Percentiles rank a stretch among this genome's conserved stretches.
Evolutionary conservation across 2,888 invertebrate species (phyloP).

Genomic region (Acleris laterana): DNA sequence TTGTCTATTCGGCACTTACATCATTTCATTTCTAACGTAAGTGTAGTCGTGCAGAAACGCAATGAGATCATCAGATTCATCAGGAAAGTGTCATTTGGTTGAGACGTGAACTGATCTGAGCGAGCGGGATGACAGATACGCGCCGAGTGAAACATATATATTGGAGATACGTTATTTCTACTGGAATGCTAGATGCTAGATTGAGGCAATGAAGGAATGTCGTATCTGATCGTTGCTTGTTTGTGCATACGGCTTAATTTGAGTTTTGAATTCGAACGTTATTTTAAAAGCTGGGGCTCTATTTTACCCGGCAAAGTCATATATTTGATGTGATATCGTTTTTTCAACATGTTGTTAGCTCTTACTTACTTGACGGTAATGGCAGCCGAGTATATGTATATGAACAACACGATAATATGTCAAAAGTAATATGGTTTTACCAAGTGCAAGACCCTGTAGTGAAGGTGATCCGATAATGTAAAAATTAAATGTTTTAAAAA

Average conservation of each 20-base stretch:
- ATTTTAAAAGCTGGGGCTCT: neutral
- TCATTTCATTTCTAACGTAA: constrained; percentile 40
- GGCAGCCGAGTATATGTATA: too few species aligned
- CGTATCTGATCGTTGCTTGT: constrained; percentile 15
- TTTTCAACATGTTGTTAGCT: too few species aligned
- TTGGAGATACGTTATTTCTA: neutral
- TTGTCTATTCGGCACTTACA: constrained; percentile 19
- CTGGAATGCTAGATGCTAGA: constrained; percentile 13
- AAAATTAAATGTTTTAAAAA: too few species aligned
- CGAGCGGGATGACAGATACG: neutral
- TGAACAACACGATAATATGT: too few species aligned
- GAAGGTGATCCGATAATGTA: too few species aligned
- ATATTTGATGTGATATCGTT: too few species aligned
- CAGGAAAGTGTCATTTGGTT: constrained; percentile 58
- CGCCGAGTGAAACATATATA: neutral
- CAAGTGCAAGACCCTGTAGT: too few species aligned
- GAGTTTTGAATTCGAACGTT: neutral
- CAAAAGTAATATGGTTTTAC: too few species aligned
- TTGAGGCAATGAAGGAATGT: constrained; percentile 25
- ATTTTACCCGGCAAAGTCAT: too few species aligned
- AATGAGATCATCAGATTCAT: constrained; percentile 73
- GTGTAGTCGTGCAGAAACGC: constrained; percentile 77
- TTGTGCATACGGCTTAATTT: neutral
- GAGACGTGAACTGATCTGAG: constrained; percentile 54
- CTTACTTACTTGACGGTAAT: too few species aligned